A percentile compares a stretch with the other conserved stretches of the same genome.
Evolutionary conservation across 2,888 invertebrate genomes (phyloP).

Genomic region (Hyppa rectilinea): DNA sequence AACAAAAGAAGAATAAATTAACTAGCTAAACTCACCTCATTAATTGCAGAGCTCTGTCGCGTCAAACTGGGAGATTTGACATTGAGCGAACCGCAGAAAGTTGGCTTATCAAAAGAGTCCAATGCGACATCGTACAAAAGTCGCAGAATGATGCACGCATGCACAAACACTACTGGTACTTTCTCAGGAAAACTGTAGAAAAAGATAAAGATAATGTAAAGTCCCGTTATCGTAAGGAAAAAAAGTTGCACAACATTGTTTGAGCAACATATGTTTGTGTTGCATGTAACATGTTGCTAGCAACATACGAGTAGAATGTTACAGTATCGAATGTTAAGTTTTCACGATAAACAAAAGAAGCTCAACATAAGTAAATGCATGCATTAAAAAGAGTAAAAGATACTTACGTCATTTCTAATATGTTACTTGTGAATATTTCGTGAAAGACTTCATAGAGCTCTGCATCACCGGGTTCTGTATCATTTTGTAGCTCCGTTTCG

Average conservation of each 20-base stretch:
- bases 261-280: background rate
- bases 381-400: conserved; percentile 6
- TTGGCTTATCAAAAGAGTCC: conserved; percentile 98
- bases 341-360: background rate
- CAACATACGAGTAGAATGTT: background rate
- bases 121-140: conserved; percentile 98
- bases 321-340: background rate
- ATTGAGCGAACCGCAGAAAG: conserved; percentile 92
- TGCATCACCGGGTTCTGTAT: conserved; percentile 83
- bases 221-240: background rate
- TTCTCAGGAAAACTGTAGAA: conserved; percentile 92
- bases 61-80: conserved; percentile 92
- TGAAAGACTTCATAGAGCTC: conserved; percentile 91
- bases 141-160: conserved; percentile 96
- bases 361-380: conserved; percentile 7
- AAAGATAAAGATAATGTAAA: conserved; percentile 20
- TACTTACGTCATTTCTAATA: conserved; percentile 92
- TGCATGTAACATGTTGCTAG: background rate
- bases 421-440: conserved; percentile 94
- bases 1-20: background rate
- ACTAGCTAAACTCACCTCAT: conserved; percentile 87
- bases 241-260: conserved; percentile 4
- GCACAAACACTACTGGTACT: conserved; percentile 94
- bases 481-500: conserved; percentile 86
- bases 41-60: conserved; percentile 91